Conservation (phyloP, 2,888 invertebrate genomes). For the Lagria hirta region DNA sequence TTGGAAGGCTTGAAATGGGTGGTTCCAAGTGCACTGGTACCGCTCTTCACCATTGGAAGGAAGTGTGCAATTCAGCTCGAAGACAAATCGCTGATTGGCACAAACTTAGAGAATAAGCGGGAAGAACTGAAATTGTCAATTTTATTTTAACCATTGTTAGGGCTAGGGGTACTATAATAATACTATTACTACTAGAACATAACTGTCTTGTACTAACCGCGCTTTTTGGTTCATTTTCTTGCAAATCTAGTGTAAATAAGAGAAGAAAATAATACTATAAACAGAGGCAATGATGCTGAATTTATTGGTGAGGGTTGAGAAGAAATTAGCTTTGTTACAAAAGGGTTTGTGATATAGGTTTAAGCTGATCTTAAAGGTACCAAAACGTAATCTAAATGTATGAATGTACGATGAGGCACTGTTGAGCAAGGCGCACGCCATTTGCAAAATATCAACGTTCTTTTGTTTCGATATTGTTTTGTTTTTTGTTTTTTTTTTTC, state of each 20-base stretch:
- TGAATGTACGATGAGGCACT: conserved; percentile 21
- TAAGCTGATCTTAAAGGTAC: conserved; percentile 28
- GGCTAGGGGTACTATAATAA: neutral
- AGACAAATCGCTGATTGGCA: conserved; percentile 99
- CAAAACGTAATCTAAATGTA: conserved; percentile 25
- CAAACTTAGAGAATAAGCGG: conserved; percentile 83
- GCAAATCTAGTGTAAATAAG: conserved; percentile 24
- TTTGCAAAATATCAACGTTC: conserved; percentile 8
- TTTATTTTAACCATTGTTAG: conserved; percentile 1
- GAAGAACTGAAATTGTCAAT: conserved; percentile 7
- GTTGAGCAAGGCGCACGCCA: conserved; percentile 21
- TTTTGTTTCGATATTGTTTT: conserved; percentile 7
- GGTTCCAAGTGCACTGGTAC: conserved; percentile 77
- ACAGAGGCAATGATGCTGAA: too few relatives aligned
- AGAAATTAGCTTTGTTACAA: conserved; percentile 24
- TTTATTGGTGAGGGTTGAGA: conserved; percentile 26
- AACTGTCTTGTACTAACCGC: too few relatives aligned
- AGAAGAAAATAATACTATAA: conserved; percentile 18
- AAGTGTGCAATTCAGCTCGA: conserved; percentile 94
- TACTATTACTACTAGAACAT: too few relatives aligned
- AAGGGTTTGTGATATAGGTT: conserved; percentile 33
- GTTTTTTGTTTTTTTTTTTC: conserved; percentile 3
- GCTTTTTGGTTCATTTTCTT: conserved; percentile 4
- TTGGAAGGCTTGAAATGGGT: conserved; percentile 92
- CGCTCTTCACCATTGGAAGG: conserved; percentile 94